These are phyloP conservation scores for Otocyon megalotis DNA, from an alignment of 2,113 vertebrate genomes.

Conservation along the genomic window DNA sequence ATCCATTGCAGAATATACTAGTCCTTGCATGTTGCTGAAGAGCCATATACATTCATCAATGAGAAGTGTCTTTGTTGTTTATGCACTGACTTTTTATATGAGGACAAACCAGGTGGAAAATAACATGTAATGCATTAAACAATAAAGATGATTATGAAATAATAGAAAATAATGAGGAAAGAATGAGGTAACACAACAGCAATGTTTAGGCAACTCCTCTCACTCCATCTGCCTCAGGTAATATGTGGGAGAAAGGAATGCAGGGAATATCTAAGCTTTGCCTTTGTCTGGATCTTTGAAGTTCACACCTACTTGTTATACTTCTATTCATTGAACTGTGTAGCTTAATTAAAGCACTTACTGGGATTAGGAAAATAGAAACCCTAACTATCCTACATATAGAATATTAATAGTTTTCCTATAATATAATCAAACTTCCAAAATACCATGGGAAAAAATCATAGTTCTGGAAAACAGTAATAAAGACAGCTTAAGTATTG, in stretches of 20 bases:
- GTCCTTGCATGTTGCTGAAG: slow-evolving; percentile 48
- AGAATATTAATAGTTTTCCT: not conserved
- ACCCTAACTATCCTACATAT: not conserved
- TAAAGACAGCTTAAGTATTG: not conserved
- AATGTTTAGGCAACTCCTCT: slow-evolving; percentile 46
- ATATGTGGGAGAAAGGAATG: slow-evolving; percentile 47
- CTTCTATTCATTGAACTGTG: not conserved
- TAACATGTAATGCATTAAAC: slow-evolving; percentile 61
- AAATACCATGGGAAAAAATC: not conserved
- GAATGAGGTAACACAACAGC: slow-evolving; percentile 42
- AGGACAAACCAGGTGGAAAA: slow-evolving; percentile 67
- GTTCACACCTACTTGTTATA: not conserved
- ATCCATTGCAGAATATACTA: not conserved
- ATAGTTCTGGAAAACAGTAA: slow-evolving; percentile 37
- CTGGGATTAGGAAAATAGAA: not conserved
- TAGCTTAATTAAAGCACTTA: not conserved
- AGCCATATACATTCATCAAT: not conserved
- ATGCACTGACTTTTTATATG: slow-evolving; percentile 34
- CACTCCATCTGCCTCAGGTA: slow-evolving; percentile 20
- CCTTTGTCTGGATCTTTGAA: slow-evolving; percentile 49
- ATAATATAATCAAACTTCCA: not conserved
- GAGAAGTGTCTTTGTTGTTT: slow-evolving; percentile 70
- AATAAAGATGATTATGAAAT: slow-evolving; percentile 68
- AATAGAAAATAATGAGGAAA: slow-evolving; percentile 72
- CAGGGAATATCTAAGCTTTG: not conserved